Conservation (phyloP, 37 sponge, comb jelly and placozoan genomes). For the Spongilla lacustris region DNA sequence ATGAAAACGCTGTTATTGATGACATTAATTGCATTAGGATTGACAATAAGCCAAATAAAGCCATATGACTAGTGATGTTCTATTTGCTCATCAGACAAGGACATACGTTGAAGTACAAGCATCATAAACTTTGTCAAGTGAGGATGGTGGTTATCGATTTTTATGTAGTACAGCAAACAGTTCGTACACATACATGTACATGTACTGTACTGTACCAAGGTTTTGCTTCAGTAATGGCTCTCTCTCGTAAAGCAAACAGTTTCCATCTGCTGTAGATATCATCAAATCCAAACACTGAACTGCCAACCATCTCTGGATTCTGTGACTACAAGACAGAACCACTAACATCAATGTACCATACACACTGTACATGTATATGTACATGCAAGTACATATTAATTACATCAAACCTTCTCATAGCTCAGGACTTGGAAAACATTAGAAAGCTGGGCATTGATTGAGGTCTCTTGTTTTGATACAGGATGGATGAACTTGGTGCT, state of each 20-base stretch:
- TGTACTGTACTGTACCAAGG: not conserved
- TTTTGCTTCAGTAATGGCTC: not conserved
- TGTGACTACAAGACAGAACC: not conserved
- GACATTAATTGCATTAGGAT: no score
- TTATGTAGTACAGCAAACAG: no score
- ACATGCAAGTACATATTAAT: no score
- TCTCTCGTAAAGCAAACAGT: slow-evolving; percentile 18
- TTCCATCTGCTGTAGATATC: slow-evolving; percentile 56
- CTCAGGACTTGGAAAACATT: slow-evolving; percentile 57
- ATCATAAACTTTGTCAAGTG: no score
- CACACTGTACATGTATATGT: not conserved
- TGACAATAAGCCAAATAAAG: no score
- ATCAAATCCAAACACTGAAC: slow-evolving; percentile 44
- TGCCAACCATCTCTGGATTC: slow-evolving; percentile 27
- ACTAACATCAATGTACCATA: not conserved
- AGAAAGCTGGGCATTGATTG: slow-evolving; percentile 47
- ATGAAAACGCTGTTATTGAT: no score
- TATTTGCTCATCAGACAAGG: no score
- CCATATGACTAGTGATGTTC: no score
- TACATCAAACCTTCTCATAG: slow-evolving; percentile 72
- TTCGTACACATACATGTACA: no score
- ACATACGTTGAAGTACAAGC: no score
- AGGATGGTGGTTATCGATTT: no score
- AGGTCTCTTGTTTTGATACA: not conserved
- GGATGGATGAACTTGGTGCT: slow-evolving; percentile 24